Evolutionary conservation across 2,888 invertebrate genomes (phyloP).

Genomic region (Corythucha ciliata): DNA sequence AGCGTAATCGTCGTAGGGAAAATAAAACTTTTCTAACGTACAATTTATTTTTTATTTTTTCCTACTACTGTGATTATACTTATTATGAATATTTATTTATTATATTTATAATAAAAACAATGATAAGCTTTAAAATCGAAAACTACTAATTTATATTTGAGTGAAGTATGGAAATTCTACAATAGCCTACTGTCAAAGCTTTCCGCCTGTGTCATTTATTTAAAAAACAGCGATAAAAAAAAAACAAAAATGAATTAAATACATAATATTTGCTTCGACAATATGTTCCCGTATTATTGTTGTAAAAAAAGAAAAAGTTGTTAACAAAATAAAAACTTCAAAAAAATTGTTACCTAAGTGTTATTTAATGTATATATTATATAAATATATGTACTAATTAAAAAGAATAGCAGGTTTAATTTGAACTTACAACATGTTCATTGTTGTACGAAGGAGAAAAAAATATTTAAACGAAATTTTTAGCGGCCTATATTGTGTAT

Average conservation of each 20-base stretch:
- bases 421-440: too few species aligned
- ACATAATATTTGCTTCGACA: constrained; percentile 32
- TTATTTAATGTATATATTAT: constrained; percentile 26
- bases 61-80: constrained; percentile 26
- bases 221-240: constrained; percentile 16
- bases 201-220: constrained; percentile 16
- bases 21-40: constrained; percentile 21
- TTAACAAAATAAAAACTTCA: constrained; percentile 24
- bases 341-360: constrained; percentile 21
- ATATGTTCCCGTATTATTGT: constrained; percentile 31
- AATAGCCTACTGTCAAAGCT: constrained; percentile 6
- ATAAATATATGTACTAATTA: constrained; percentile 26
- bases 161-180: background rate
- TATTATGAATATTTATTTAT: constrained; percentile 1
- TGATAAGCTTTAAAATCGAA: background rate
- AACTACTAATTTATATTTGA: background rate
- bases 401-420: too few species aligned
- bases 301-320: constrained; percentile 23
- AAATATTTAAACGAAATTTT: constrained; percentile 30
- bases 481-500: constrained; percentile 32
- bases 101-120: constrained; percentile 1
- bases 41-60: constrained; percentile 24
- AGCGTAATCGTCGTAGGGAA: background rate
- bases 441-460: constrained; percentile 20
- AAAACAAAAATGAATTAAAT: constrained; percentile 15